These are phyloP conservation scores for Drosophila repleta DNA, from an alignment of 1,140 invertebrate species.

Conservation along the genomic window DNA sequence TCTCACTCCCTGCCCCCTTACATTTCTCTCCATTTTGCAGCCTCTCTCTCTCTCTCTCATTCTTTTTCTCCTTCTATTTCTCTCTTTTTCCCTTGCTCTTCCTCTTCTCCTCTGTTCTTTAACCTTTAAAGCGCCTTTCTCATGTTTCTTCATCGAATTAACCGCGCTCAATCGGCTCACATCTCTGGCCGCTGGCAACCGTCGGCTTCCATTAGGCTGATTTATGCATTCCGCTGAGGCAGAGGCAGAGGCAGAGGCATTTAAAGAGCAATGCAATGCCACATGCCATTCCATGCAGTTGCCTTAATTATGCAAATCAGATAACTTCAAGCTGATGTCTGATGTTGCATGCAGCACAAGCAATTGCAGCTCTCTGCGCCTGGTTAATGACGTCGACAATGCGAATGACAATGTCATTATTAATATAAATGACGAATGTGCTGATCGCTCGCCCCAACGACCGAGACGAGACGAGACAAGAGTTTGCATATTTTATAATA, in stretches of 20 bases:
- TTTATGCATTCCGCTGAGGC: conserved; percentile 23
- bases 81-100: no score
- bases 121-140: not conserved
- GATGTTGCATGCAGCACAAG: not conserved
- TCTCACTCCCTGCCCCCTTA: no score
- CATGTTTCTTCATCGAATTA: conserved; percentile 11
- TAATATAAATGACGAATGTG: conserved; percentile 63
- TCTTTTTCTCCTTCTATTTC: no score
- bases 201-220: conserved; percentile 43
- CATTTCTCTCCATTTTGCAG: no score
- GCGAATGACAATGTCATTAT: conserved; percentile 63
- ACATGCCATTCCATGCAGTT: conserved; percentile 15
- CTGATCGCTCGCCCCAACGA: conserved; percentile 57
- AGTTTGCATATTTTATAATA: conserved; percentile 79
- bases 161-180: conserved; percentile 10
- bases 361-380: not conserved
- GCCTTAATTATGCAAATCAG: conserved; percentile 62
- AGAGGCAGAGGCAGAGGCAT: conserved; percentile 1
- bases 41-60: no score
- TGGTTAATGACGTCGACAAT: conserved; percentile 45
- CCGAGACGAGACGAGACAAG: conserved; percentile 43
- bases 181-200: conserved; percentile 15
- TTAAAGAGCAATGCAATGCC: conserved; percentile 19
- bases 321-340: conserved; percentile 29
- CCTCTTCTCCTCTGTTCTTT: not conserved